Conservation (phyloP, 92 coral and sea anemone genomes). For the Porites cylindrica region DNA sequence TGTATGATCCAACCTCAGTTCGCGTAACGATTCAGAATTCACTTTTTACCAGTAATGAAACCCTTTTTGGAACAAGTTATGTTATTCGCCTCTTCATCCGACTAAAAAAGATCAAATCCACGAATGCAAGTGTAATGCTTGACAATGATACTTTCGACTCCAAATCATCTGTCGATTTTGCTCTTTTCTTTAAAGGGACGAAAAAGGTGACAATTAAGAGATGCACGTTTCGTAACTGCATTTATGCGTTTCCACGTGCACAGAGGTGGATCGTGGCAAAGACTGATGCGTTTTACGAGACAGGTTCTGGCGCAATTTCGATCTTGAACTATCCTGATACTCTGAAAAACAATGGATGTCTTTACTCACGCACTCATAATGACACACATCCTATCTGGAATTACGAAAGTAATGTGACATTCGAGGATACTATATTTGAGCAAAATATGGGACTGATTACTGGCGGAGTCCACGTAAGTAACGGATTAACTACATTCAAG, state of each 20-base stretch:
- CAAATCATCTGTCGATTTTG: neutral
- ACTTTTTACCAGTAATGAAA: neutral
- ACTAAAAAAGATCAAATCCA: neutral
- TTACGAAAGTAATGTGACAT: slow-evolving; percentile 23
- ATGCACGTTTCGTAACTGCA: slow-evolving; percentile 8
- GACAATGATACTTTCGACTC: slow-evolving; percentile 32
- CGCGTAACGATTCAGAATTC: slow-evolving; percentile 10
- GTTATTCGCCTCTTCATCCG: neutral
- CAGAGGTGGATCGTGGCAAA: too few relatives aligned
- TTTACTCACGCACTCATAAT: neutral
- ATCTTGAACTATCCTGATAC: slow-evolving; percentile 11
- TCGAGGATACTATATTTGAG: slow-evolving; percentile 43
- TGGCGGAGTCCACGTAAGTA: slow-evolving; percentile 31
- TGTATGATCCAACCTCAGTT: slow-evolving; percentile 5
- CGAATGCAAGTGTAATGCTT: slow-evolving; percentile 7
- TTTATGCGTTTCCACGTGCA: neutral
- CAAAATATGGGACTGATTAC: slow-evolving; percentile 20
- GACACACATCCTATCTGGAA: slow-evolving; percentile 49
- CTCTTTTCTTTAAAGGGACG: neutral
- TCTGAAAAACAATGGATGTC: neutral
- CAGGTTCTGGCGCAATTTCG: slow-evolving; percentile 6
- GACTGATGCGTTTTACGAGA: neutral
- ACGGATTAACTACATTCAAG: slow-evolving; percentile 28
- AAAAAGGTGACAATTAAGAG: neutral
- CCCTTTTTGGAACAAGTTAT: neutral